A percentile compares a stretch with the other conserved stretches of the same genome.
Evolutionary conservation across 2,888 invertebrate genomes (phyloP).

Genomic region (Patella depressa): DNA sequence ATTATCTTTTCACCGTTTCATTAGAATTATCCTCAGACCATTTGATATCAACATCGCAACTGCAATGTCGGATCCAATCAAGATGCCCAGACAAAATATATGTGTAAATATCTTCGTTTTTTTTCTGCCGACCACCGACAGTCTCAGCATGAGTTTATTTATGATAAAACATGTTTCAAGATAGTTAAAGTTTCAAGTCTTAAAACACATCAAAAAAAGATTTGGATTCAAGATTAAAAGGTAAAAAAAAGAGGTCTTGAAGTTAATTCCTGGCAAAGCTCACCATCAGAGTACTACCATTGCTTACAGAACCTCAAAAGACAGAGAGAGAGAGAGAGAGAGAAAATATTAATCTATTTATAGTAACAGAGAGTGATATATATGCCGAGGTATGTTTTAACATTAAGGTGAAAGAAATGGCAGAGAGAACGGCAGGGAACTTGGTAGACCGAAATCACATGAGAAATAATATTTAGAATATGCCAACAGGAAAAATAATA

Average conservation of each 20-base stretch:
- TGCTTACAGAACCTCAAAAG: no score
- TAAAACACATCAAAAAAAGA: conserved; percentile 10
- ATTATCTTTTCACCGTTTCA: no score
- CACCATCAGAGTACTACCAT: no score
- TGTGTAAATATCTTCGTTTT: no score
- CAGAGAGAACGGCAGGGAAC: no score
- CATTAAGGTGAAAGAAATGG: background rate
- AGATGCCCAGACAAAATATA: no score
- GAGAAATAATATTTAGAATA: conserved; percentile 5
- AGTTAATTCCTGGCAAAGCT: background rate
- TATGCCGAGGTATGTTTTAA: background rate
- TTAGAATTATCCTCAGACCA: no score
- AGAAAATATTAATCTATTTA: background rate
- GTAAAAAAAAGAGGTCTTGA: background rate
- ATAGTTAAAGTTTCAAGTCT: background rate
- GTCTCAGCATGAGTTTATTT: background rate
- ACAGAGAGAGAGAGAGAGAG: no score
- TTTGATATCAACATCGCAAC: no score
- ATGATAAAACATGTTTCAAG: background rate
- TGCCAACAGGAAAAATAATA: conserved; percentile 1
- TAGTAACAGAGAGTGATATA: background rate
- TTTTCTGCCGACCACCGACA: no score
- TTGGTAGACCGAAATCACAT: background rate
- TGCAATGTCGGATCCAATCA: no score
- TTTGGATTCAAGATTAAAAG: background rate